Evolutionary conservation across 2,113 vertebrate species (phyloP), one percentile per base, ranked within the genome.

Genomic region (Xenopus laevis): DNA sequence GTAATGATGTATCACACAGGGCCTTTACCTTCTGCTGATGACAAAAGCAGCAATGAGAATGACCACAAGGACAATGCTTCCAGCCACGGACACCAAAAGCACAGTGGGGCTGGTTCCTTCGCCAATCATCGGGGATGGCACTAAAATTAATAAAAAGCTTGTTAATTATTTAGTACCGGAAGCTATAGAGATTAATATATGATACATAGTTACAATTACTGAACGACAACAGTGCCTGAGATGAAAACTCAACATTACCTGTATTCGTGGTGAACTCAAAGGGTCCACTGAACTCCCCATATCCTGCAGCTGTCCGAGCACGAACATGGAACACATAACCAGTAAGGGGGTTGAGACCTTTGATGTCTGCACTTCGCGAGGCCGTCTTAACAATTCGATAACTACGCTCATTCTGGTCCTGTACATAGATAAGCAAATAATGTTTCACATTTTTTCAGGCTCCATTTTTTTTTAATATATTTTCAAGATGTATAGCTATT

Each of bases 401-500:
- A 84, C 97, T 99, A 73, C 95, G 92, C 77, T 98, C 97, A 0
- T 98, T 99, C 85, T 99, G 96, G 85, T 99, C 96, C 97, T 99
- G 65, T 17, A 4, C 13, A 40, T 1, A 13, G 0, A 33, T 45
- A 40, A 27, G 47, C 47, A 12, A 50, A 50, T 50, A 10, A 50
- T 50, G 8, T 50, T 9, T 50, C 15, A 40, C 33, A 4, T 4
- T 40, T 40, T 40, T 40, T 4, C 6, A 40, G 33, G 33, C 33
- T 7, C 33, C 33, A 40, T 40, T 40, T 40, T 40, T 40, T 27
- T 27, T n/a, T n/a, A n/a, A n/a, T 2, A 27, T 27, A 27, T 27
- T 27, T 27, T 1, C 23, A 27, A 27, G 23, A 40, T 6, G 33
- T 40, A 40, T 9, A 40, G 33, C 33, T 40, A 50, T 50, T 50